Evolutionary conservation across 2,797 vertebrate genomes (phyloP), one percentile per base, ranked within the genome.

Genomic region (Sebastes steindachneri): DNA sequence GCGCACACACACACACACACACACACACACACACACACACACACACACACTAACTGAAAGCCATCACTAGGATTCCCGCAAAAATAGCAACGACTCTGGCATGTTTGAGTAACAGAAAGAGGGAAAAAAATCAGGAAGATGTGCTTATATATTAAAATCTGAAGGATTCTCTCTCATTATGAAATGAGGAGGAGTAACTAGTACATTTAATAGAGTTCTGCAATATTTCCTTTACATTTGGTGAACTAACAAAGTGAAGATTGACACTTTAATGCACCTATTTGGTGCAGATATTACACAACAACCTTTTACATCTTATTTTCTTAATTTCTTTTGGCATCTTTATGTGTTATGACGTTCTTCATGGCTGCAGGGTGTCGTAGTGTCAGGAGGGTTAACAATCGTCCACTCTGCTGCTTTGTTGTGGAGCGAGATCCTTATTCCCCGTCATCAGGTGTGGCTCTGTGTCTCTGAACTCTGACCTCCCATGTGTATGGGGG

Each of bases 381-480:
- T n/a, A 19, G 11, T 64, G 58, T 29, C 31, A 10, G 45, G 19
- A 35, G 26, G 28, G 31, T 55, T 12, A 33, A 35, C 25, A 17
- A 15, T 68, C 17, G 17, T 66, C 55, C 69, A 19, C n/a, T 66
- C 31, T 48, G 33, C 60, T 78, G 76, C 83, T 88, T 82, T 79
- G 74, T 77, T 62, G 19, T 57, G 1, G 14, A 89, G 23, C 26
- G 25, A 23, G 14, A 8, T 67, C 41, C 11, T 86, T 75, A 84
- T 58, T 80, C 54, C 54, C 70, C 37, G 57, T 60, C 67, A 73
- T 60, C 67, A 85, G 77, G 79, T 88, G 80, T 71, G 69, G 9
- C 53, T 68, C 23, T 54, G 33, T 74, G 31, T 66, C 78, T 77
- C 79, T 83, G 75, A 85, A 12, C 83, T 79, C 23, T 88, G 86